These are phyloP conservation scores for Erannis defoliaria DNA, from an alignment of 2,888 invertebrate genomes.

Conservation along the genomic window DNA sequence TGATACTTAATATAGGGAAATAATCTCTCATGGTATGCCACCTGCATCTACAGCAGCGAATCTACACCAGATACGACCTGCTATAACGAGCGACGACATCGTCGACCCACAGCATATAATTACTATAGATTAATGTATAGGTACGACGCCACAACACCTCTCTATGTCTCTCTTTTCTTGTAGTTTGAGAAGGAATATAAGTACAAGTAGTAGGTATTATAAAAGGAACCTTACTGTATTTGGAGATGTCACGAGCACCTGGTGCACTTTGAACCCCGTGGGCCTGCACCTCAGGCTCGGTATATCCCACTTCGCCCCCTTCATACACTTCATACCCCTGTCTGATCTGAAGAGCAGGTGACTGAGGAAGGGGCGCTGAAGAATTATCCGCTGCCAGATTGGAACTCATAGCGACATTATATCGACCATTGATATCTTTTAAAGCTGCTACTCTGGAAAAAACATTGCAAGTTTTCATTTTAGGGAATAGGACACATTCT, in stretches of 20 bases:
- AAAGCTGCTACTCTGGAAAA: conserved; percentile 88
- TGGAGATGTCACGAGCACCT: conserved; percentile 65
- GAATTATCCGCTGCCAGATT: conserved; percentile 43
- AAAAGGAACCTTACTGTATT: conserved; percentile 66
- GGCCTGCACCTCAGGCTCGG: conserved; percentile 50
- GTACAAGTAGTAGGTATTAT: background rate
- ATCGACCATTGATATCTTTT: conserved; percentile 90
- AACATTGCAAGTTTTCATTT: background rate
- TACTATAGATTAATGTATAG: too few relatives aligned
- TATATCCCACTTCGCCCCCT: conserved; percentile 86
- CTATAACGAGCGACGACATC: too few relatives aligned
- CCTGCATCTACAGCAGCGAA: too few relatives aligned
- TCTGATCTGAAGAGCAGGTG: conserved; percentile 56
- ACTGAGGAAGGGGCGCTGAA: conserved; percentile 42
- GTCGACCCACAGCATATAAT: too few relatives aligned
- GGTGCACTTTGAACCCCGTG: conserved; percentile 47
- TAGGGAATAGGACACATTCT: too few relatives aligned
- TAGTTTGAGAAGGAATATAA: background rate
- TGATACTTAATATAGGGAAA: too few relatives aligned
- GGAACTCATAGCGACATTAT: conserved; percentile 68
- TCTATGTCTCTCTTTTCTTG: too few relatives aligned
- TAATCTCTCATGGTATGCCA: too few relatives aligned
- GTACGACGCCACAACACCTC: too few relatives aligned
- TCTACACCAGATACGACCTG: too few relatives aligned
- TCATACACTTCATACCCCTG: conserved; percentile 87